Base-by-base conservation (phyloP, 1,140 invertebrate genomes). In the Galleria mellonella region DNA sequence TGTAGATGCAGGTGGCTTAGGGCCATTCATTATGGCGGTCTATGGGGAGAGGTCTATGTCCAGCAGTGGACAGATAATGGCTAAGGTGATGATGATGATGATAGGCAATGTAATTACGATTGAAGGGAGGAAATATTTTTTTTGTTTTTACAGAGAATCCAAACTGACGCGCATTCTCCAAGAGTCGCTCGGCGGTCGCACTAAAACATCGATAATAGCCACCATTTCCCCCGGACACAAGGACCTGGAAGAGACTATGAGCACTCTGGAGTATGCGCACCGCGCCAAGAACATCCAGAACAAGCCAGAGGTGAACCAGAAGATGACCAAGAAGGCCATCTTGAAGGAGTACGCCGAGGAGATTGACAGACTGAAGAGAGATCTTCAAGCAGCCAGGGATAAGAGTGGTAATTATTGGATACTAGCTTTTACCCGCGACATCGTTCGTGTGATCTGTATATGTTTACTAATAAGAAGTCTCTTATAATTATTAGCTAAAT, bases 201-300 rank as follows among this genome's bases (percentile, higher is more conserved):
- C 97, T 0, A 97, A 98, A 87, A 98, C 98, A 0, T 96, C 97
- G 2, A 96, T 99, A 55, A 96, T 99, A 65, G 97, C 97, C 0
- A 99, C 97, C 0, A 90, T 99, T 12, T 98, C 96, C 0, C 97
- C 97, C 0, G 92, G 96, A 0, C 90, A 91, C 36, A 89, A 91
- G 47, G 97, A 98, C 73, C 71, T 96, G 13, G 95, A 98, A 81
- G 97, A 99, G 86, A 99, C 97, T 0, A 79, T 98, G 9, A 97
- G 94, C 38, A 99, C 98, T 0, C 77, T 99, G 35, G 97, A 99
- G 63, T 99, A 99, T 86, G 97, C 97, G 9, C 91, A 96, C 81
- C 88, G 97, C 12, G 97, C 98, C 0, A 97, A 97, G 83, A 97
- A 97, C 66, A 99, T 99, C 43, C 95, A 93, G 52, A 99, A 98